Evolutionary conservation across 2,888 invertebrate genomes (phyloP).

Genomic region (Panzeria rudis): DNA sequence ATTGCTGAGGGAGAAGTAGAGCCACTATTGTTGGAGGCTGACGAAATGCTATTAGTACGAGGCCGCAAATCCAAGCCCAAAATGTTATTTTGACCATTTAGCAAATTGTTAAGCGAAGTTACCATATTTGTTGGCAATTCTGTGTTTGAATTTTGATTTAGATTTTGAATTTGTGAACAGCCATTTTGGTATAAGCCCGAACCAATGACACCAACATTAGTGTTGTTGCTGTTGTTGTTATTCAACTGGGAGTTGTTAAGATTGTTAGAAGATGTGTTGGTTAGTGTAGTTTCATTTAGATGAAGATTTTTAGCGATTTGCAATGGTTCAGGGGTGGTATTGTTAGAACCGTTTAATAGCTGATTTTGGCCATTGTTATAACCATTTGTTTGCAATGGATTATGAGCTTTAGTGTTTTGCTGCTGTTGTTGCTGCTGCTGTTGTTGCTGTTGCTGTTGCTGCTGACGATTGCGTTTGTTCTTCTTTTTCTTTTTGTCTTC

Average conservation of each 20-base stretch:
- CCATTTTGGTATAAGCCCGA: conserved; percentile 77
- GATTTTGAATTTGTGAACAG: conserved; percentile 38
- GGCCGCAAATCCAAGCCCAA: conserved; percentile 85
- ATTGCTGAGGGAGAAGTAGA: conserved; percentile 90
- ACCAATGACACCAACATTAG: conserved; percentile 81
- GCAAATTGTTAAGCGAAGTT: conserved; percentile 76
- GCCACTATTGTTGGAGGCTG: conserved; percentile 89
- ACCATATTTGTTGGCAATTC: conserved; percentile 75
- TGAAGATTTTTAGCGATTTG: conserved; percentile 36
- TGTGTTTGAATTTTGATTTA: conserved; percentile 53
- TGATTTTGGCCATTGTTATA: conserved; percentile 50
- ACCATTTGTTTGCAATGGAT: conserved; percentile 55
- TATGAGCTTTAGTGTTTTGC: conserved; percentile 57
- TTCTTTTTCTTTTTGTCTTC: conserved; percentile 87
- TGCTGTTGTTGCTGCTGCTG: conserved; percentile 65
- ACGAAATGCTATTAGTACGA: conserved; percentile 90
- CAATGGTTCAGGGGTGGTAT: conserved; percentile 52
- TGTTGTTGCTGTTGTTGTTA: conserved; percentile 64
- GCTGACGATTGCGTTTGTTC: conserved; percentile 87
- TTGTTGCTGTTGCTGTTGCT: conserved; percentile 68
- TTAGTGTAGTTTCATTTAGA: conserved; percentile 25
- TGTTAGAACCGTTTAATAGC: conserved; percentile 51
- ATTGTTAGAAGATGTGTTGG: conserved; percentile 36
- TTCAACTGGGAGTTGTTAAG: conserved; percentile 45
- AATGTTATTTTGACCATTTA: conserved; percentile 75